Evolutionary conservation across 2,797 vertebrate genomes (phyloP).

Genomic region (Melanotaenia maccullochi): DNA sequence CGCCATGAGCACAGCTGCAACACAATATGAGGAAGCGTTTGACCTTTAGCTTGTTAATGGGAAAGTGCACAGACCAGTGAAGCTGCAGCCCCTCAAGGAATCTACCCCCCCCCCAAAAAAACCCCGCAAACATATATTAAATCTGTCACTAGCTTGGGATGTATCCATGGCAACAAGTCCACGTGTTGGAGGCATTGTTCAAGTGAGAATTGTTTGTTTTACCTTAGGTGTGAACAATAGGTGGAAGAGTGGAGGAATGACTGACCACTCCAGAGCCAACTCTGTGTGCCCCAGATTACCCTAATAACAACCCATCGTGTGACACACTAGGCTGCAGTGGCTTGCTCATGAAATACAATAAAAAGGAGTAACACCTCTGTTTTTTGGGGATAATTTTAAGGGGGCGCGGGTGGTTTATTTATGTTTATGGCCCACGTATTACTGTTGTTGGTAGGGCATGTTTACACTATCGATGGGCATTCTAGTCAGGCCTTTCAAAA

Average conservation of each 20-base stretch:
- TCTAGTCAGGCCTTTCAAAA: no score
- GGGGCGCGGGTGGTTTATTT: no score
- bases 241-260: slow-evolving; percentile 44
- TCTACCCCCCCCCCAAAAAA: slow-evolving; percentile 15
- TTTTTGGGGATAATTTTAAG: not conserved
- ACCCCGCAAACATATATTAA: slow-evolving; percentile 14
- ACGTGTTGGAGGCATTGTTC: slow-evolving; percentile 10
- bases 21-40: slow-evolving; percentile 62
- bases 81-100: slow-evolving; percentile 35
- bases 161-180: slow-evolving; percentile 12
- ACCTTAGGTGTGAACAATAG: slow-evolving; percentile 53
- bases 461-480: no score
- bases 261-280: not conserved
- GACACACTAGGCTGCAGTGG: slow-evolving; percentile 35
- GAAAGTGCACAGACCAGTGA: slow-evolving; percentile 49
- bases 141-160: slow-evolving; percentile 4
- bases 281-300: slow-evolving; percentile 9
- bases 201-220: slow-evolving; percentile 25
- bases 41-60: slow-evolving; percentile 49
- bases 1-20: slow-evolving; percentile 44
- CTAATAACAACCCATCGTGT: slow-evolving; percentile 11
- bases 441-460: no score
- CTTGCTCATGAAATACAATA: not conserved
- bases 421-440: no score
- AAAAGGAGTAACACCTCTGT: slow-evolving; percentile 5